Conservation (phyloP, 2,888 invertebrate genomes). For the Cremastinae sp. region DNA sequence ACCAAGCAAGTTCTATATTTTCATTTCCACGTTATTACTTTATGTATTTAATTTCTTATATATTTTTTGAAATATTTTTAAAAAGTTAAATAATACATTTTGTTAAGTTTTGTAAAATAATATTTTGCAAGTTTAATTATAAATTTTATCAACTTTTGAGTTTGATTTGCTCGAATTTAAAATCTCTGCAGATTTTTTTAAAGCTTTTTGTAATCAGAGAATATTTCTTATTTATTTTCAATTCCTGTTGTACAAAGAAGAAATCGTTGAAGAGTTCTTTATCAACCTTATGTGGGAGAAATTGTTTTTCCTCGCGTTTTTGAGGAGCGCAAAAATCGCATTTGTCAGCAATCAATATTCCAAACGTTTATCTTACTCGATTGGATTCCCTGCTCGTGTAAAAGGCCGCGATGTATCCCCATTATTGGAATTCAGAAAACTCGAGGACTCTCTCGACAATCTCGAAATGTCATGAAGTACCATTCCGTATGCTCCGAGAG, state of each 20-base stretch:
- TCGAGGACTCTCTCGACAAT: conserved; percentile 69
- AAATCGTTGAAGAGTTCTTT: too few relatives aligned
- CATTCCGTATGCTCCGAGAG: conserved; percentile 31
- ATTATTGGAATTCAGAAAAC: conserved; percentile 70
- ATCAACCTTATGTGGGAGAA: not conserved
- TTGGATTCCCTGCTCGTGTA: conserved; percentile 61
- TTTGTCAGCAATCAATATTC: not conserved
- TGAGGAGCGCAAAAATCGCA: not conserved
- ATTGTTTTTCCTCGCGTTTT: not conserved
- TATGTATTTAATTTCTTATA: not conserved
- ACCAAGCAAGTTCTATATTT: conserved; percentile 16
- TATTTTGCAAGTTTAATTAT: too few relatives aligned
- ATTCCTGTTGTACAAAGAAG: too few relatives aligned
- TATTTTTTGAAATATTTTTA: too few relatives aligned
- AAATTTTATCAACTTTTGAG: too few relatives aligned
- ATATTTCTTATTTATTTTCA: too few relatives aligned
- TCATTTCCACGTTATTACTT: not conserved
- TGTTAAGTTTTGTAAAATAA: too few relatives aligned
- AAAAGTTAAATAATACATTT: too few relatives aligned
- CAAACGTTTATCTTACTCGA: conserved; percentile 36
- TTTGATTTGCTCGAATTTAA: too few relatives aligned
- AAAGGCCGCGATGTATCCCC: conserved; percentile 71
- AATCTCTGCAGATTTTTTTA: too few relatives aligned
- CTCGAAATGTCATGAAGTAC: conserved; percentile 74
- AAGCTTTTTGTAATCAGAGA: too few relatives aligned